Percentiles rank a stretch among this genome's conserved stretches.
These are phyloP conservation scores for Cephus pygmeus DNA, from an alignment of 2,888 invertebrate species.

Conservation along the genomic window DNA sequence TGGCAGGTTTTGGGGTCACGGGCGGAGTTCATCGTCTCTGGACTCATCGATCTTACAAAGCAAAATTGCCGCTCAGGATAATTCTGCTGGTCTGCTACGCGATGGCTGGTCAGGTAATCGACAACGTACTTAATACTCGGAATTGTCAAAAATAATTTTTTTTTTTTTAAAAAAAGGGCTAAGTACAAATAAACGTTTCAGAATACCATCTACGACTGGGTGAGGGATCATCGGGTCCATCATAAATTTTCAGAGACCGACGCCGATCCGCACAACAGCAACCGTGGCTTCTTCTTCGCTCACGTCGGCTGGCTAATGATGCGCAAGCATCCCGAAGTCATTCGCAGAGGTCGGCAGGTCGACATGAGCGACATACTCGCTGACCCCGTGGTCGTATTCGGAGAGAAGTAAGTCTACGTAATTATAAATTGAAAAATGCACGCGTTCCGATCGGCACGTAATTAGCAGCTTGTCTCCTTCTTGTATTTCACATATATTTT, in stretches of 20 bases:
- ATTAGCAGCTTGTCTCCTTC: not conserved
- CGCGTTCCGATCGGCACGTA: not conserved
- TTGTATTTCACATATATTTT: not conserved
- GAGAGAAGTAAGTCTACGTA: conserved; percentile 72
- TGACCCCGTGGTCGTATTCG: conserved; percentile 83
- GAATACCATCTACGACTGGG: conserved; percentile 80
- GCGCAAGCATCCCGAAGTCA: conserved; percentile 88
- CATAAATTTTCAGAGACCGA: conserved; percentile 81
- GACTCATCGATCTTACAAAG: conserved; percentile 77
- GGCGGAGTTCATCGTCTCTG: conserved; percentile 77
- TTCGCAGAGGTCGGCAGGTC: conserved; percentile 77
- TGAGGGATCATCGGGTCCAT: conserved; percentile 80
- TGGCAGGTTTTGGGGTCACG: conserved; percentile 76
- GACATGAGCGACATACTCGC: conserved; percentile 83
- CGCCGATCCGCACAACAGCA: conserved; percentile 85
- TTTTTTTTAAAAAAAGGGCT: not conserved
- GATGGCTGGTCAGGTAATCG: conserved; percentile 74
- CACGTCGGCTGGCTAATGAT: conserved; percentile 94
- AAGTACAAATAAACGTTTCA: conserved; percentile 47
- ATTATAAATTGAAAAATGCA: not conserved
- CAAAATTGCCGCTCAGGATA: conserved; percentile 71
- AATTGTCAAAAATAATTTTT: conserved; percentile 29
- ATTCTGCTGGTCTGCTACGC: conserved; percentile 73
- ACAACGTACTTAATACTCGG: conserved; percentile 1
- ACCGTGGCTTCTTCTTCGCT: conserved; percentile 89